Conservation (phyloP, 2,797 vertebrate species). For the Crocodylus rhombifer region DNA sequence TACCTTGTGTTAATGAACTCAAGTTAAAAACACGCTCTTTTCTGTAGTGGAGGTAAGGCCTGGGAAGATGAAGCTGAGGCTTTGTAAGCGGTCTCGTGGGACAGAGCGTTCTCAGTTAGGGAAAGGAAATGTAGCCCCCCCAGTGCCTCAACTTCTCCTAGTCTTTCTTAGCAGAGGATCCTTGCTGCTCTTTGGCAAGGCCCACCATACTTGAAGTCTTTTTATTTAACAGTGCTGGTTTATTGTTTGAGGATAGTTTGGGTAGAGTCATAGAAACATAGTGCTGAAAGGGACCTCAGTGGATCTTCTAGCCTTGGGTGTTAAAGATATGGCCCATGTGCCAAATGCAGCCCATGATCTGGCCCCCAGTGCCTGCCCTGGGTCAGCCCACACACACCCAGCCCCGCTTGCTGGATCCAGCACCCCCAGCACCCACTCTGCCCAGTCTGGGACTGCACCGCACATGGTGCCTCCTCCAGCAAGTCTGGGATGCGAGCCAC, state of each 20-base stretch:
- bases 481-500: too few relatives aligned
- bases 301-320: too few relatives aligned
- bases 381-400: too few relatives aligned
- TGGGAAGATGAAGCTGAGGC: not conserved
- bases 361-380: too few relatives aligned
- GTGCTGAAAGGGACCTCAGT: too few relatives aligned
- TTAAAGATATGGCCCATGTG: too few relatives aligned
- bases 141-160: not conserved
- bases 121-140: not conserved
- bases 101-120: not conserved
- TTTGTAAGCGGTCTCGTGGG: not conserved
- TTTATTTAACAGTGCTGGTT: not conserved
- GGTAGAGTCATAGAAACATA: not conserved
- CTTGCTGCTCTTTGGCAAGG: not conserved
- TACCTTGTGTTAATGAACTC: not conserved
- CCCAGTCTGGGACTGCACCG: too few relatives aligned
- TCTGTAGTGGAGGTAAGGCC: not conserved
- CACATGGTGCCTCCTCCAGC: too few relatives aligned
- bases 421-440: too few relatives aligned
- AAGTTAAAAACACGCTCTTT: not conserved
- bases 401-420: too few relatives aligned
- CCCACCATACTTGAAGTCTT: not conserved
- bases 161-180: not conserved
- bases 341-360: too few relatives aligned
- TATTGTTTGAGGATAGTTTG: not conserved